Evolutionary conservation across 2,113 vertebrate species (phyloP), one percentile per base, ranked within the genome.

Genomic region (Pteronura brasiliensis): DNA sequence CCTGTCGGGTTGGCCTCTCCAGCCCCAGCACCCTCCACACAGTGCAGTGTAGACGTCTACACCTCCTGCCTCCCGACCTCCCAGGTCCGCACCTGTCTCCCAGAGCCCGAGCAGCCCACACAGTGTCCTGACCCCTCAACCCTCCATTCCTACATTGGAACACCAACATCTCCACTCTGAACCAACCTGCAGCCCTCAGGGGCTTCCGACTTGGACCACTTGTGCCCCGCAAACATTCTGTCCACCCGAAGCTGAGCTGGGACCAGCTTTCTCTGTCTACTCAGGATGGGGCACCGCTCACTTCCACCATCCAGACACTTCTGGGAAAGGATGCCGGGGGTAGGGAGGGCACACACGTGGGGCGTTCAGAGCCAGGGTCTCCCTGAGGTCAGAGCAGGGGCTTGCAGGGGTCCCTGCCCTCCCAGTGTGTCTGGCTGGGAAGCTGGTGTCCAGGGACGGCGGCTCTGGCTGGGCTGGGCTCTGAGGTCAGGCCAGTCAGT

Each of bases 261-360:
- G 36, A 13, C 21, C 47, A 4, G 8, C 2, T 2, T 34, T 14
- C 42, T 47, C 77, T 12, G 74, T 77, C 29, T 31, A 12, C 44
- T 74, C 29, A 0, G 76, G 17, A 2, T 23, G 39, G 27, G 14
- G 6, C 72, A 8, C 3, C 0, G 25, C 39, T 25, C 23, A 8
- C 39, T 8, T 29, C 72, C 13, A 7, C 69, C 72, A 44, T 29
- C 39, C 72, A 4, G 23, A 29, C 13, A 4, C 72, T 44, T 76
- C 42, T 2, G 13, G 12, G 39, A 76, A 76, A n/a, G 39, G 39
- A 29, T 0, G 25, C 39, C 39, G 12, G 6, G 71, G 21, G 39
- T 8, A 0, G 39, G 72, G 27, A 44, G 25, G 39, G 15, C 42
- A 44, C 42, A 47, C 72, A 4, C 3, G 25, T 7, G 23, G 1